These are phyloP conservation scores for Phyllostomus hastatus DNA, from an alignment of 2,113 vertebrate genomes.

Conservation along the genomic window DNA sequence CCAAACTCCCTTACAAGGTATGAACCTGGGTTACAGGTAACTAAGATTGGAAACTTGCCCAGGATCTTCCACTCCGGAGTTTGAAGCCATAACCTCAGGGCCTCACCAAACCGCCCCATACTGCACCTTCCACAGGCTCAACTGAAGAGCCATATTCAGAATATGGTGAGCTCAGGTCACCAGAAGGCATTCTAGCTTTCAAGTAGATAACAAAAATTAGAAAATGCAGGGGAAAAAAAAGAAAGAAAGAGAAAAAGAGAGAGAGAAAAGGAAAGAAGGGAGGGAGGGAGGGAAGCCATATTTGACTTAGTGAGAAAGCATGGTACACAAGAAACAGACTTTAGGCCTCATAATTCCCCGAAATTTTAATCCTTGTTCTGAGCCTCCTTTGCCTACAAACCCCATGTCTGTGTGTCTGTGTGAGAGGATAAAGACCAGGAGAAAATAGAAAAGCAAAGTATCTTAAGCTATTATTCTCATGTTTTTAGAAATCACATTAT, in stretches of 20 bases:
- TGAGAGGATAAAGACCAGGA: background rate
- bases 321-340: background rate
- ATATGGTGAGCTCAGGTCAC: background rate
- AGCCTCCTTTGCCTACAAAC: background rate
- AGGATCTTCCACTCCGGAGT: background rate
- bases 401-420: background rate
- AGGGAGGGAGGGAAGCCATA: background rate
- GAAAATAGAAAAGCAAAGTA: background rate
- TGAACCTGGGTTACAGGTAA: background rate
- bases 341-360: background rate
- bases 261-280: too few relatives aligned
- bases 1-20: background rate
- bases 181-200: background rate
- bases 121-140: fast-evolving
- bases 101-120: background rate
- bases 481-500: background rate
- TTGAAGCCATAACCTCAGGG: background rate
- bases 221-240: background rate
- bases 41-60: background rate
- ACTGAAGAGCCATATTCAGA: background rate
- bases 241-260: background rate
- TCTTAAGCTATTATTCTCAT: background rate
- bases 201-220: background rate
- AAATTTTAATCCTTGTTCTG: background rate
- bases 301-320: background rate